Evolutionary conservation across 2,888 invertebrate species (phyloP).

Genomic region (Trichogramma dendrolimi): DNA sequence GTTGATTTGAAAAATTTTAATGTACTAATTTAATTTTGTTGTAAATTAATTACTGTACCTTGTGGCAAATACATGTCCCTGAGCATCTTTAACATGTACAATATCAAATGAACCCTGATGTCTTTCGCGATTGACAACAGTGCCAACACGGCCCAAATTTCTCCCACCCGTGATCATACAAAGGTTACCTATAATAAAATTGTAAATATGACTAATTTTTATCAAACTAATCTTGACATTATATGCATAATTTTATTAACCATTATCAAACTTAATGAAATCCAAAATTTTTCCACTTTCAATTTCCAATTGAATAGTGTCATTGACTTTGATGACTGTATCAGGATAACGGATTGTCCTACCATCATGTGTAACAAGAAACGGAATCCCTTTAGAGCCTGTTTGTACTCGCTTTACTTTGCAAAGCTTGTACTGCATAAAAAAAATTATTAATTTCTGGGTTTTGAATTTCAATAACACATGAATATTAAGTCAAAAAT

Average conservation of each 20-base stretch:
- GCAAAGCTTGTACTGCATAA: constrained; percentile 92
- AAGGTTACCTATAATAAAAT: constrained; percentile 71
- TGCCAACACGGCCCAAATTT: constrained; percentile 99
- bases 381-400: constrained; percentile 93
- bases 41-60: constrained; percentile 58
- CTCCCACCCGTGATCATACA: constrained; percentile 99
- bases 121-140: constrained; percentile 92
- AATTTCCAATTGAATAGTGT: constrained; percentile 94
- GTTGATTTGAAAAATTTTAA: constrained; percentile 6
- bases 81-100: constrained; percentile 95
- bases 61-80: constrained; percentile 97
- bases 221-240: constrained; percentile 3
- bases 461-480: constrained; percentile 23
- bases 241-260: constrained; percentile 51
- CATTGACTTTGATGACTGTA: constrained; percentile 93
- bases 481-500: constrained; percentile 1
- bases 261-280: constrained; percentile 96
- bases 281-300: constrained; percentile 91
- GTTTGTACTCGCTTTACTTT: constrained; percentile 86
- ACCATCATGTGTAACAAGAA: constrained; percentile 93
- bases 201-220: constrained; percentile 8
- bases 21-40: constrained; percentile 12
- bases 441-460: constrained; percentile 14
- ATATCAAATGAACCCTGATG: constrained; percentile 99
- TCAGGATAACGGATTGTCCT: constrained; percentile 98